These are phyloP conservation scores for Ceriagrion tenellum DNA, from an alignment of 2,888 invertebrate genomes.

Conservation along the genomic window DNA sequence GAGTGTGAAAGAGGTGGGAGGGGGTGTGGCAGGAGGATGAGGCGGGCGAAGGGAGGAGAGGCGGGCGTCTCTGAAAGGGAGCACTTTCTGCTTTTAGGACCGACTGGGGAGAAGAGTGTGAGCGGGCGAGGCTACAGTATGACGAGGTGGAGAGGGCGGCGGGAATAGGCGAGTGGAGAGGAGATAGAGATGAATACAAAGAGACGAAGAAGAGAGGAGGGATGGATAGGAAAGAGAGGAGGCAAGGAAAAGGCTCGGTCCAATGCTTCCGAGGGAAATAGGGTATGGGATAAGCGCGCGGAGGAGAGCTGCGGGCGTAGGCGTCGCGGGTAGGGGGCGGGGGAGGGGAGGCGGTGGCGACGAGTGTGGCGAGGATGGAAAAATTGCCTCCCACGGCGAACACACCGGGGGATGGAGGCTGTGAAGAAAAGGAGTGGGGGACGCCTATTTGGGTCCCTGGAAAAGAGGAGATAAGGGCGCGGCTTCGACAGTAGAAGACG, in stretches of 20 bases:
- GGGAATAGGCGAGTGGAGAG: too few relatives aligned
- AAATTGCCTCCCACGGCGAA: neutral
- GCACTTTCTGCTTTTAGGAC: slow-evolving; percentile 64
- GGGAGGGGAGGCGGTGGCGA: neutral
- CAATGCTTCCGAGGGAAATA: neutral
- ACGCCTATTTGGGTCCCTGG: neutral
- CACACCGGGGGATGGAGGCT: neutral
- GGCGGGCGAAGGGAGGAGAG: neutral
- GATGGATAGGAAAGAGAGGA: neutral
- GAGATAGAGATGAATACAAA: neutral
- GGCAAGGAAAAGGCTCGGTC: neutral
- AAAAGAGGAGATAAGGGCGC: neutral
- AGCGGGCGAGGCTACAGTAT: neutral
- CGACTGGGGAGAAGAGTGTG: neutral
- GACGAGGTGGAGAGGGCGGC: neutral
- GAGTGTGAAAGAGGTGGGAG: neutral
- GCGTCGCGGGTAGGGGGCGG: neutral
- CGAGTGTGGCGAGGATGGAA: neutral
- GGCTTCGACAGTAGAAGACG: neutral
- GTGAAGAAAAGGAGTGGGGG: neutral
- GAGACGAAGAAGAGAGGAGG: neutral
- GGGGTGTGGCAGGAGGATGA: neutral
- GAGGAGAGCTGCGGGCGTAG: neutral
- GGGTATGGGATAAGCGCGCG: neutral
- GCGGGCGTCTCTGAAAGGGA: slow-evolving; percentile 39